A percentile compares a stretch with the other conserved stretches of the same genome.
Conservation (phyloP, 64 coral and sea anemone species). For the Cladopsammia gracilis region DNA sequence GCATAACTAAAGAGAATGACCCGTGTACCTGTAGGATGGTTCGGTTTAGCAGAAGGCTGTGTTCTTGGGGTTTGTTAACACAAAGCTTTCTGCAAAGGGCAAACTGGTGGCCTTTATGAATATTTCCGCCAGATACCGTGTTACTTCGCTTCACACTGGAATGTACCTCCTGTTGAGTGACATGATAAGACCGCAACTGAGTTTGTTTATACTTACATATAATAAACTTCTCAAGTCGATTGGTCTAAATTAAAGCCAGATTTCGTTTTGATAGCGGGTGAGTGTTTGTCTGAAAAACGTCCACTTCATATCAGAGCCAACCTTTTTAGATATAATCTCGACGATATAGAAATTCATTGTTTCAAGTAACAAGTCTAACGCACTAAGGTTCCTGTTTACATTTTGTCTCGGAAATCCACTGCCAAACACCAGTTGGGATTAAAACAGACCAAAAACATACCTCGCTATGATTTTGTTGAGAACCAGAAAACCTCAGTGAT, state of each 20-base stretch:
- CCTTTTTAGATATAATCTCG: neutral
- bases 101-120: slow-evolving; percentile 9
- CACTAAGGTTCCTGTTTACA: neutral
- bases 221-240: neutral
- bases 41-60: neutral
- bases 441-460: neutral
- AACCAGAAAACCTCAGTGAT: neutral
- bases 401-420: neutral
- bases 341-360: neutral
- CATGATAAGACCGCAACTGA: neutral
- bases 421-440: neutral
- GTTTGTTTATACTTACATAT: slow-evolving; percentile 5
- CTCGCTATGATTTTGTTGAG: no score
- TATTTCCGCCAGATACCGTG: neutral
- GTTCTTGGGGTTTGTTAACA: neutral
- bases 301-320: neutral
- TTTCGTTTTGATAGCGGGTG: neutral
- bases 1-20: neutral
- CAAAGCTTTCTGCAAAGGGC: neutral
- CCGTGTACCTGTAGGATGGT: neutral
- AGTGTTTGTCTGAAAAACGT: neutral
- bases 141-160: neutral
- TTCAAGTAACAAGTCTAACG: neutral
- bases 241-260: neutral
- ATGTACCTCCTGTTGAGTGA: neutral